Percentiles rank a stretch among this genome's conserved stretches.
phyloP scores from a whole-genome alignment of 2,888 invertebrate species.

The Synanthedon tipuliformis region DNA sequence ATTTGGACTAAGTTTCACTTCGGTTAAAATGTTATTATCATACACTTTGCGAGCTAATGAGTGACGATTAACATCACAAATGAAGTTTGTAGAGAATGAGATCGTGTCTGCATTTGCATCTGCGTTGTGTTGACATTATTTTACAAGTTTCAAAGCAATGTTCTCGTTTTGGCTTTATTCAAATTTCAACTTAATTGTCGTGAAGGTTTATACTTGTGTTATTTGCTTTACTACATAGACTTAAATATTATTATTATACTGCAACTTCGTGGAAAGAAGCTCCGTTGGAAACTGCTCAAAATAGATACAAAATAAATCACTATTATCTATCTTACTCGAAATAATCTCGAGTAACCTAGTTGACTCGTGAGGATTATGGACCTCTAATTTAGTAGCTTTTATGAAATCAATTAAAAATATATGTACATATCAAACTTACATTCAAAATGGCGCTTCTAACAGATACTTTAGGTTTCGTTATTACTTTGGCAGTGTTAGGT shows the following conservation, averaged over 20 bases:
- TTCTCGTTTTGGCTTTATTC: neutral
- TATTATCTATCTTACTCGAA: neutral
- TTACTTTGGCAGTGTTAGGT: slow-evolving; percentile 49
- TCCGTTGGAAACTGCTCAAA: too few species aligned
- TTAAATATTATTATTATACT: too few species aligned
- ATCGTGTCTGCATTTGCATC: slow-evolving; percentile 1
- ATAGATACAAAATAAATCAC: too few species aligned
- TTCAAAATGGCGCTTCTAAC: slow-evolving; percentile 43
- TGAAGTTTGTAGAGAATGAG: neutral
- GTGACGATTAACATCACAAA: slow-evolving; percentile 2
- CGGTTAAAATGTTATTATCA: neutral
- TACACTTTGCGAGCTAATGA: neutral
- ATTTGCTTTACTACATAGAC: too few species aligned
- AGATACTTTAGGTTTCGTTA: slow-evolving; percentile 44
- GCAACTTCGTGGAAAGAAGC: too few species aligned
- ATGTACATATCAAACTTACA: slow-evolving; percentile 21
- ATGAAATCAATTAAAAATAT: neutral
- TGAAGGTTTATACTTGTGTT: too few species aligned
- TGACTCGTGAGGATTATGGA: neutral
- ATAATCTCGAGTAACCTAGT: too few species aligned
- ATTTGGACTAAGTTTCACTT: neutral
- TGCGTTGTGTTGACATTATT: neutral
- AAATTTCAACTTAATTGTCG: neutral
- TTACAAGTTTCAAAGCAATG: slow-evolving; percentile 4
- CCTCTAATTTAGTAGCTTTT: slow-evolving; percentile 3